Evolutionary conservation across 2,113 vertebrate species (phyloP).

Genomic region (Turdus rufiventris): DNA sequence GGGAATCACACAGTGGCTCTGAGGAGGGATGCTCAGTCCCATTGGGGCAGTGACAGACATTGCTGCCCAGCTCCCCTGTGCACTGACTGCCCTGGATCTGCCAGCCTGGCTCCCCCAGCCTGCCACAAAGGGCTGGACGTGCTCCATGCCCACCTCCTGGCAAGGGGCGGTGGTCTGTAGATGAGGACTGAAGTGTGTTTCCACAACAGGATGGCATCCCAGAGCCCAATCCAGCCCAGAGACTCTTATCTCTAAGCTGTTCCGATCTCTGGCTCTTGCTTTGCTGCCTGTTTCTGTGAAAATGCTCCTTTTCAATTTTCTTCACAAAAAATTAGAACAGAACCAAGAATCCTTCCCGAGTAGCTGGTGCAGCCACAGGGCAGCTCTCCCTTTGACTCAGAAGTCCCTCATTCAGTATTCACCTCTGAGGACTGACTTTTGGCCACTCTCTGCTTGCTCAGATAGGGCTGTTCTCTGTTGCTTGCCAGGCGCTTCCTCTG

Average conservation of each 20-base stretch:
- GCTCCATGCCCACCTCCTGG: not conserved
- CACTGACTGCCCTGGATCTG: not conserved
- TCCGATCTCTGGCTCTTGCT: not conserved
- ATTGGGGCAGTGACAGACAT: rapidly evolving
- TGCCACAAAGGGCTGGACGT: rapidly evolving
- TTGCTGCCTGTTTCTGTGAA: not conserved
- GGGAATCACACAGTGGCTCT: not conserved
- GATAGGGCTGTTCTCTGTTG: rapidly evolving
- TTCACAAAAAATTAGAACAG: not conserved
- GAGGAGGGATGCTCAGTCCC: not conserved
- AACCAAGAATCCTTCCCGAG: not conserved
- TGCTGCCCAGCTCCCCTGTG: not conserved
- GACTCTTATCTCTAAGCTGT: not conserved
- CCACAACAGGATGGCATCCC: not conserved
- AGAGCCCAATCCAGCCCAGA: not conserved
- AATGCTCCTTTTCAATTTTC: not conserved
- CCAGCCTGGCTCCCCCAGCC: not conserved
- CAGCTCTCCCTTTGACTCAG: not conserved
- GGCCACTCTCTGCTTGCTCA: not conserved
- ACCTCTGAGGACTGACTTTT: not conserved
- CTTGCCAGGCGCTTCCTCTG: not conserved
- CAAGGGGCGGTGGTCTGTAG: rapidly evolving
- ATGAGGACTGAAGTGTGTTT: not conserved
- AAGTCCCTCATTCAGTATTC: not conserved
- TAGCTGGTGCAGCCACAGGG: not conserved